Base-by-base conservation (phyloP, 35 echinoderm and acorn worm genomes). In the Holothuria glaberrima region DNA sequence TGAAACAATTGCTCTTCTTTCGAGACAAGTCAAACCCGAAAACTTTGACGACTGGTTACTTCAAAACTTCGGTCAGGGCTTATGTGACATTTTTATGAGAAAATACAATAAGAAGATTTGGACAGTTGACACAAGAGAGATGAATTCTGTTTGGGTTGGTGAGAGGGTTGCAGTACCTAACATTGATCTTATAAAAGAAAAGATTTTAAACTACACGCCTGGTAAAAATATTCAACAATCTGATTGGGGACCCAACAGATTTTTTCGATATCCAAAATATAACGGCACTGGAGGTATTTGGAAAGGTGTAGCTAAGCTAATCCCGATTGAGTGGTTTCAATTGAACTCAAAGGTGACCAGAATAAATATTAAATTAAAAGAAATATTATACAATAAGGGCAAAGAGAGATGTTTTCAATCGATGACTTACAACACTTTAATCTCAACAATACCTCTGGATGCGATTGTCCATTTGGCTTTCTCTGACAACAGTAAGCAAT, bases 241-340 rank as follows among this genome's bases (percentile, higher is more conserved):
- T 35, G 29, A 41, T 27, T 90, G 88, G 88, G 88, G 88, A 21
- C 88, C 88, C 2, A 90, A 90, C 34, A 76, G 74, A 13, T 81
- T 24, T 58, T 90, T 90, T 24, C 29, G 88, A 30, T 90, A 57
- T 64, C 88, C 88, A 38, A 90, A 56, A 45, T 21, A 19, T 80
- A 80, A 12, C 80, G 88, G 88, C 30, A 71, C 59, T n/a, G n/a
- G n/a, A n/a, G n/a, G n/a, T n/a, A n/a, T n/a, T n/a, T n/a, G n/a
- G n/a, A n/a, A n/a, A n/a, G 88, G 88, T n/a, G 88, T 90, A 10
- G 72, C 88, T 22, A 24, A 62, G 1, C n/a, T 81, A 9, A 64
- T 90, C 22, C 88, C 88, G n/a, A 31, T 19, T 12, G 18, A 80
- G 12, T 90, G 88, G 88, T 90, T 90, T 26, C 18, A 64, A 63